Base-by-base conservation (phyloP, 2,113 vertebrate species). In the Lepus americanus region DNA sequence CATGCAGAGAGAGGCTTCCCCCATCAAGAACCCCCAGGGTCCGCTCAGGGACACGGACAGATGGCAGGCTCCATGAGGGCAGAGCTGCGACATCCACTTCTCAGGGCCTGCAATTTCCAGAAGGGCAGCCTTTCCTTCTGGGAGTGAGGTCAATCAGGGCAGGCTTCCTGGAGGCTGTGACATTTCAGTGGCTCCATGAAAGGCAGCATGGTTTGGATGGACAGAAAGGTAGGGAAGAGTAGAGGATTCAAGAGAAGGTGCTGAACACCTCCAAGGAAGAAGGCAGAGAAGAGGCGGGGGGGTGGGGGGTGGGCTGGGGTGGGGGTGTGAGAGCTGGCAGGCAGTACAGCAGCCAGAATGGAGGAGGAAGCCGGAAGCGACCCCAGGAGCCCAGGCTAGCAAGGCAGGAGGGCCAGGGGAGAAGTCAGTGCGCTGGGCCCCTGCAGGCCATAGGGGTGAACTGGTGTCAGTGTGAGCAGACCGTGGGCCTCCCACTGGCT, bases 381-480 rank as follows among this genome's bases (percentile, higher is more conserved):
- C 14, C 11, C 29, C 6, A 25, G 5, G 33, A 29, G 25, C 31
- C 49, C 13, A 3, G 36, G 70, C 53, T 31, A 9, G 44, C 1
- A 36, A 39, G 10, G 17, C 5, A 27, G 25, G 19, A 31, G 22
- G 9, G 23, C 3, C 16, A 0, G 0, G 20, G 64, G 10, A 85
- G 16, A 61, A n/a, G 0, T 0, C 0, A 8, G 22, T 1, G 9
- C 1, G 1, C 23, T 2, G 13, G 31, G 44, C 55, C 27, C 36
- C 77, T 49, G 16, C 39, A 25, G 31, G 51, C 51, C 23, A 0
- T 3, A 25, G 3, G 10, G 69, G 8, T 25, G 53, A 78, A 36
- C 23, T 39, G 55, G 44, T 1, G 1, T 3, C 4, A 3, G 14
- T 17, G 55, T 59, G 55, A 59, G 55, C 14, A 59, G 55, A 14